Evolutionary conservation across 2,888 invertebrate genomes (phyloP).

Genomic region (Epinotia nisella): DNA sequence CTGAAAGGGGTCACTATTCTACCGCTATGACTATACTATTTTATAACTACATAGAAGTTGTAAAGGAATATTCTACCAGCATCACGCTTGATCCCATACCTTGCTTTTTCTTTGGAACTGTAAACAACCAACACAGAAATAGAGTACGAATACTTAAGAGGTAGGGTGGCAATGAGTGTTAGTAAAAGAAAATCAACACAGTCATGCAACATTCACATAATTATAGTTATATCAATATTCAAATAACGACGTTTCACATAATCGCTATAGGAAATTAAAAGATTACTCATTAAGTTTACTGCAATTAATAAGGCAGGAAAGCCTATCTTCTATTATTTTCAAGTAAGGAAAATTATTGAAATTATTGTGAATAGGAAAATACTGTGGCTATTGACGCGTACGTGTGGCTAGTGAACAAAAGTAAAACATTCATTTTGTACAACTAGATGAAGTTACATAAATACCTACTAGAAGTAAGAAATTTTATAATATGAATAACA

Average conservation of each 20-base stretch:
- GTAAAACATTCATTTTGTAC: slow-evolving; percentile 38
- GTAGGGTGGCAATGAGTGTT: slow-evolving; percentile 62
- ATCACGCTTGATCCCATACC: slow-evolving; percentile 85
- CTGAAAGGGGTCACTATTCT: slow-evolving; percentile 66
- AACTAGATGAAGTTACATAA: slow-evolving; percentile 23
- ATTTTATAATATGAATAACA: slow-evolving; percentile 12
- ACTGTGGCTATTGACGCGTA: slow-evolving; percentile 35
- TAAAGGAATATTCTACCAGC: slow-evolving; percentile 85
- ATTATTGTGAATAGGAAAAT: slow-evolving; percentile 28
- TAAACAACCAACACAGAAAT: slow-evolving; percentile 88
- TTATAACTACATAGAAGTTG: slow-evolving; percentile 80
- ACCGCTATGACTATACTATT: slow-evolving; percentile 79
- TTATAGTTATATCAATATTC: slow-evolving; percentile 49
- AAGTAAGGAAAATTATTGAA: slow-evolving; percentile 28
- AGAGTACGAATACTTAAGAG: slow-evolving; percentile 78
- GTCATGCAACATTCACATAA: slow-evolving; percentile 74
- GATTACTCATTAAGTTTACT: slow-evolving; percentile 19
- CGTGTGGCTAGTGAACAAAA: slow-evolving; percentile 37
- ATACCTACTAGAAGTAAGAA: slow-evolving; percentile 34
- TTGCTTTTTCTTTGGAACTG: slow-evolving; percentile 93
- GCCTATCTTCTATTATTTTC: slow-evolving; percentile 35
- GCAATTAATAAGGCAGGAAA: slow-evolving; percentile 34
- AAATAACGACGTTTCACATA: slow-evolving; percentile 28
- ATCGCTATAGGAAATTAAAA: slow-evolving; percentile 33
- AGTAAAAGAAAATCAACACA: slow-evolving; percentile 55